These are phyloP conservation scores for Aleadryas rufinucha DNA, from an alignment of 2,113 vertebrate species.

Conservation along the genomic window DNA sequence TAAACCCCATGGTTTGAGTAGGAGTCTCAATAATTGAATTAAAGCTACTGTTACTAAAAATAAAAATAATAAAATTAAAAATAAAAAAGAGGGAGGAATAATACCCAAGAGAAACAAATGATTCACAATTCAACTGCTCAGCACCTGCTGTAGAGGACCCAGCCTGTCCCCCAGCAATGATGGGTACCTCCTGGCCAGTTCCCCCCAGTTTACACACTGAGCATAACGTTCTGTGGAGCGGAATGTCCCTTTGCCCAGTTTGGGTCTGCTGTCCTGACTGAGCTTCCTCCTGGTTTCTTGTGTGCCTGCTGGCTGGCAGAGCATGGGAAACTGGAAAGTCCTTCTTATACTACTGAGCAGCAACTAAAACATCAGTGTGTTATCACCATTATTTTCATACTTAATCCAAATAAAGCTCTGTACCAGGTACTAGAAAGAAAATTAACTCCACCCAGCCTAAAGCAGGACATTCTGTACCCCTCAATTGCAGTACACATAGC, in stretches of 20 bases:
- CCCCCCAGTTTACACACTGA: background rate
- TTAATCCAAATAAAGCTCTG: background rate
- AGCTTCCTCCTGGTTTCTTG: background rate
- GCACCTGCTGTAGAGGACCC: fast-evolving
- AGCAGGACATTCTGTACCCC: background rate
- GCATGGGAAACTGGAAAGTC: background rate
- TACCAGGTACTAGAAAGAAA: background rate
- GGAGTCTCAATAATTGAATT: background rate
- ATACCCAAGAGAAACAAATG: background rate
- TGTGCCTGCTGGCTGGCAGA: background rate
- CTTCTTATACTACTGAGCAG: background rate
- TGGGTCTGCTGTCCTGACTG: background rate
- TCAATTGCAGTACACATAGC: background rate
- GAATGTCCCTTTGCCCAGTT: background rate
- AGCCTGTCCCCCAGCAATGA: background rate
- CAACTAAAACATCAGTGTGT: background rate
- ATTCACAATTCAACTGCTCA: background rate
- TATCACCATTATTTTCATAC: background rate
- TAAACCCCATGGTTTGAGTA: background rate
- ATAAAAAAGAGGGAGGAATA: background rate
- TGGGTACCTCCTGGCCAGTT: fast-evolving
- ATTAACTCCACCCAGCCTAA: background rate
- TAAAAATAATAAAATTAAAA: background rate
- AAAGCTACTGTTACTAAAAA: background rate
- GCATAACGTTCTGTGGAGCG: background rate